Base-by-base conservation (phyloP, 2,113 vertebrate species). In the Lycaon pictus region DNA sequence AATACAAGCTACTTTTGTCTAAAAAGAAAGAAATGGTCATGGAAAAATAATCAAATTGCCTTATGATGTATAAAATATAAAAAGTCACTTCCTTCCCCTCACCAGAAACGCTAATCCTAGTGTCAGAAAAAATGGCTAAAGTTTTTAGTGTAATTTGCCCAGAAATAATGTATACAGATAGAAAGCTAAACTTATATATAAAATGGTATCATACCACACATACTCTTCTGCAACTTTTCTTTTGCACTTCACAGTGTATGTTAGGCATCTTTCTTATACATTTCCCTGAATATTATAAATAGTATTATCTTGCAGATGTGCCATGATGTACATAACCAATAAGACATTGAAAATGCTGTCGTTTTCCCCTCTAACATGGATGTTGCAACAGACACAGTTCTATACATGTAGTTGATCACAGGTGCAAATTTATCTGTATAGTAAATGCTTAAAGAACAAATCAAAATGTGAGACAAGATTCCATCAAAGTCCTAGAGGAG, bases 21-120 rank as follows among this genome's bases (percentile, higher is more conserved):
- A 17, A n/a, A 81, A 60, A n/a, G 11, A 56, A 93, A 89, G 56
- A 83, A 77, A 22, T 25, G 23, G 25, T 67, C 58, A 11, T 69
- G 62, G 62, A 79, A 93, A 97, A 96, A 80, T 82, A 56, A 60
- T 84, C 55, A 80, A 81, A 72, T 25, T 43, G 23, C 37, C 17
- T 88, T 67, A 60, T 37, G 23, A 63, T 65, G 5, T 48, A 82
- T 71, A 85, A 85, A 84, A 65, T 22, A 37, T 37, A 37, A 65
- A 29, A 19, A 69, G 37, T 90, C 6, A 25, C 56, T 72, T 88
- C 32, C 55, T 81, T 72, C 74, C 74, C 51, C 35, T 27, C 63
- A 81, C 29, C 56, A 35, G 65, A 92, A 56, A 12, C 60, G 32
- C 22, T 77, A 53, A 69, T 80, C 51, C 17, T 87, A 71, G 19